Evolutionary conservation across 2,888 invertebrate species (phyloP), one percentile per base, ranked within the genome.

Genomic region (Ferrisia virgata): DNA sequence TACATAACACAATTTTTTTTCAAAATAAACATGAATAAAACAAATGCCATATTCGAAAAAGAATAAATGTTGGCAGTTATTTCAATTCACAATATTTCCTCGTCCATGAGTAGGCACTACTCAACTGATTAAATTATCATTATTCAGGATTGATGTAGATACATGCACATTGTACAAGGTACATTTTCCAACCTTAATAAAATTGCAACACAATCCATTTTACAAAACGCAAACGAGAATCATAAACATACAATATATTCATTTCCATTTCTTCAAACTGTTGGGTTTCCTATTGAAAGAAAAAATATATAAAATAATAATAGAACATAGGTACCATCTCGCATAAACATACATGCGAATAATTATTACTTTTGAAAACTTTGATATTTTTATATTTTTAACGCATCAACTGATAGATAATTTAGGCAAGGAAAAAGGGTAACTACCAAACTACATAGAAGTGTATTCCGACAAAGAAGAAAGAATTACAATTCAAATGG

Each of bases 1-100:
- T 76, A 76, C 72, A 76, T 76, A n/a, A 36, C 33, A 76, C 72
- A 76, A 76, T 18, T 76, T 31, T 53, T n/a, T n/a, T 76, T 18
- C 18, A 33, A 36, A 36, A n/a, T 13, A 76, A 33, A 76, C 2
- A 36, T 25, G 28, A 76, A 36, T 36, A 76, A 76, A 76, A 76
- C 36, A 76, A 76, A 76, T 36, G 72, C 72, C 72, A 76, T 36
- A 76, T 33, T 76, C 36, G n/a, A 76, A 76, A 76, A 36, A 18
- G 33, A 76, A 76, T 36, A 9, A 76, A 36, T 76, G 2, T 33
- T 33, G 72, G 72, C 72, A 76, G 72, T 76, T 64, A 28, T 31
- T 64, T 33, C 36, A 36, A 36, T 33, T 76, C 15, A 31, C n/a
- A 69, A 69, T n/a, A 76, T n/a, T 76, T 36, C 18, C 15, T 53